phyloP scores from a whole-genome alignment of 2,888 invertebrate genomes.

The Willowsia nigromaculata region DNA sequence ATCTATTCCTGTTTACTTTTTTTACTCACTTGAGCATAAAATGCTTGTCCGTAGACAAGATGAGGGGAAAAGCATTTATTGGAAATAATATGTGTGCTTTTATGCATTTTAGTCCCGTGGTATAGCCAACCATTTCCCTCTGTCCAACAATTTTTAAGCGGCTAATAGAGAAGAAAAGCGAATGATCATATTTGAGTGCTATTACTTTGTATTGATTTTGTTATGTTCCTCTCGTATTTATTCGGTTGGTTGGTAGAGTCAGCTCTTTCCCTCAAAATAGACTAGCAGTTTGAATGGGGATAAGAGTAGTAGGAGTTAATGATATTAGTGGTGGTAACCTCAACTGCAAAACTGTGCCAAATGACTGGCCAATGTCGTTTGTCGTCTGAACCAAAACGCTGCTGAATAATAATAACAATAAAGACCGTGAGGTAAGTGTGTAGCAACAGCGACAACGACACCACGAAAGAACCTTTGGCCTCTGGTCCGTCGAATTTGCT shows the following conservation, averaged over 20 bases:
- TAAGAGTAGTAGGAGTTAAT: too few species aligned
- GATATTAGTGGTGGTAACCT: neutral
- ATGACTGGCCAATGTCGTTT: constrained; percentile 3
- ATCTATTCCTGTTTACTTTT: neutral
- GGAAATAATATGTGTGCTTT: neutral
- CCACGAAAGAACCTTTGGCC: neutral
- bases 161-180: too few species aligned
- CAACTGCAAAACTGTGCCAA: constrained; percentile 2
- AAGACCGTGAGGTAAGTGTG: neutral
- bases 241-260: too few species aligned
- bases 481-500: too few species aligned
- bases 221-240: neutral
- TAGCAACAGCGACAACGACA: neutral
- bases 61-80: neutral
- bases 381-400: neutral
- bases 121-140: neutral
- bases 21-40: neutral
- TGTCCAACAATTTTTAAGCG: neutral
- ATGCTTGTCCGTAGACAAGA: neutral
- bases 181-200: too few species aligned
- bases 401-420: neutral
- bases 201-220: neutral
- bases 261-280: too few species aligned
- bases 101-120: neutral
- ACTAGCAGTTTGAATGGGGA: too few species aligned